Base-by-base conservation (phyloP, 2,797 vertebrate species). In the Ctenopoma multispine region DNA sequence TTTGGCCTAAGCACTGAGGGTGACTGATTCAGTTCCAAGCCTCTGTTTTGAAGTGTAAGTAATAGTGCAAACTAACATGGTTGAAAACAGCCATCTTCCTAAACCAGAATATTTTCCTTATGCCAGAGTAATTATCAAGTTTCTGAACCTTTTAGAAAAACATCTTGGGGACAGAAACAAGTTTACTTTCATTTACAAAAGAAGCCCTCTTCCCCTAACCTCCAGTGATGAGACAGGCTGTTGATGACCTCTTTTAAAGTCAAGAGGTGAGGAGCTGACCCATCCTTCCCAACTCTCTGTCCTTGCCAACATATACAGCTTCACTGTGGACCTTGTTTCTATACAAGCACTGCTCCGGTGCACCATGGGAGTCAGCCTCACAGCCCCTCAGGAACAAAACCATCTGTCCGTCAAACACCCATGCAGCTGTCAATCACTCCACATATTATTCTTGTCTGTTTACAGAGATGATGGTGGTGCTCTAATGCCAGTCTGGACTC, bases 401-500 rank as follows among this genome's bases (percentile, higher is more conserved):
- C 6, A 0, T 29, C 89, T 90, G 92, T 93, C 94, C 47, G 51
- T 94, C 93, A 93, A 77, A 75, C 51, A n/a, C 38, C 83, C 74
- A 87, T 89, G 83, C 83, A 91, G 72, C 87, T 77, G 93, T 92
- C 94, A 93, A 85, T 94, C 94, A 94, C 55, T 4, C 1, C 15
- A 0, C 0, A 1, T 4, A 11, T 61, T 0, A 68, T 75, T 82
- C 59, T 79, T 29, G 46, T 23, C 54, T 67, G 75, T 81, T 68
- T 82, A 61, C 80, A 63, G 20, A 58, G 66, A 71, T 14, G 55
- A 46, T 23, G 34, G 61, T 5, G 57, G 23, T 40, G 57, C 58
- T 59, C 56, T 17, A 46, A 38, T 48, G 18, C 20, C 17, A 13
- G 24, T 17, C 18, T 46, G 61, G 65, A 24, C 15, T 15, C 3